phyloP scores from a whole-genome alignment of 2,888 invertebrate species.

The Chesias legatella region DNA sequence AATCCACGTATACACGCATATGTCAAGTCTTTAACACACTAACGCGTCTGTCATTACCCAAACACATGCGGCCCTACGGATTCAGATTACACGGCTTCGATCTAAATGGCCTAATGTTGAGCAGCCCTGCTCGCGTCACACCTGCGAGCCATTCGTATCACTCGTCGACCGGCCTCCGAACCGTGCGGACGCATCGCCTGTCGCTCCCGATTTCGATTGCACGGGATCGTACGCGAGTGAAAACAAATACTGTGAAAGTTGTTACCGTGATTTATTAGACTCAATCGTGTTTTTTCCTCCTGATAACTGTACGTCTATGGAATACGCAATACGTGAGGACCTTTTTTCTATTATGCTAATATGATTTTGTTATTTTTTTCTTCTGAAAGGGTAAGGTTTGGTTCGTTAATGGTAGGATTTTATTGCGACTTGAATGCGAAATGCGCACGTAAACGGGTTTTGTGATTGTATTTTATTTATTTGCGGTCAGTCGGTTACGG shows the following conservation, averaged over 20 bases:
- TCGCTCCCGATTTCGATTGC: slow-evolving; percentile 2
- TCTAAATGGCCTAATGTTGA: slow-evolving; percentile 22
- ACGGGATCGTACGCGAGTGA: slow-evolving; percentile 46
- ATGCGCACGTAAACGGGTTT: slow-evolving; percentile 32
- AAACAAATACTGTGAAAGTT: slow-evolving; percentile 51
- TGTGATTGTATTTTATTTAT: slow-evolving; percentile 29
- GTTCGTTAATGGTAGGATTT: slow-evolving; percentile 41
- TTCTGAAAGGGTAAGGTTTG: slow-evolving; percentile 31
- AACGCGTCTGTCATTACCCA: slow-evolving; percentile 19
- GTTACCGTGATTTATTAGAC: slow-evolving; percentile 59
- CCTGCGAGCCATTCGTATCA: slow-evolving; percentile 46
- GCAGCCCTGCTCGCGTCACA: slow-evolving; percentile 29
- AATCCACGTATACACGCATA: not conserved
- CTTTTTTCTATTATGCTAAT: slow-evolving; percentile 48
- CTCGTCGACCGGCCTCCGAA: slow-evolving; percentile 51
- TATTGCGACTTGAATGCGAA: slow-evolving; percentile 37
- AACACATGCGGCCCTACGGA: slow-evolving; percentile 19
- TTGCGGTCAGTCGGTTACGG: slow-evolving; percentile 26
- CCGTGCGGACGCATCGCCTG: slow-evolving; percentile 45
- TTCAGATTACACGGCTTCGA: slow-evolving; percentile 24
- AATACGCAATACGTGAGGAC: slow-evolving; percentile 57
- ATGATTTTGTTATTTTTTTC: slow-evolving; percentile 40
- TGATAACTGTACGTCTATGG: slow-evolving; percentile 44
- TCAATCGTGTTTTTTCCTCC: slow-evolving; percentile 45
- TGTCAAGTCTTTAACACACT: not conserved